Conservation (phyloP, 2,113 vertebrate species). For the Lagopus muta region DNA sequence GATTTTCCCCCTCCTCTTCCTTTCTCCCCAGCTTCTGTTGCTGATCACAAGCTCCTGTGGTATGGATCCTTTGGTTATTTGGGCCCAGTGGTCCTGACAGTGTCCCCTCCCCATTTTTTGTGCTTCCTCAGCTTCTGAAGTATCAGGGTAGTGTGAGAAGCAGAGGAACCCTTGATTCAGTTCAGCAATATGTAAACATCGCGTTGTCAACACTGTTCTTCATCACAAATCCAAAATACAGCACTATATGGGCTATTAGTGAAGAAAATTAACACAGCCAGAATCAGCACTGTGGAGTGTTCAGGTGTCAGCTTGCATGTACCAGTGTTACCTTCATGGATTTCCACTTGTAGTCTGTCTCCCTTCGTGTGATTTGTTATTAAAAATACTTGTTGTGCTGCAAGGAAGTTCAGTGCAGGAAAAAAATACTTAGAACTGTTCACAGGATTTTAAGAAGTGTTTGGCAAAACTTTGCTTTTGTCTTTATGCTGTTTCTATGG, state of each 20-base stretch:
- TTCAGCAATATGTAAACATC: background rate
- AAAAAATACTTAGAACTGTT: too few species aligned
- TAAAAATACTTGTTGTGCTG: background rate
- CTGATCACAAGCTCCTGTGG: too few species aligned
- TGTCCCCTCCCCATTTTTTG: background rate
- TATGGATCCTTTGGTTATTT: background rate
- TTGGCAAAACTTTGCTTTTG: background rate
- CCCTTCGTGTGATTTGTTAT: accelerated
- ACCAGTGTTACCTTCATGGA: background rate
- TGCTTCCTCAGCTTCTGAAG: background rate
- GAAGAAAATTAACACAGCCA: background rate
- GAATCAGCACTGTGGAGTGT: background rate
- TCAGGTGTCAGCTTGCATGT: background rate
- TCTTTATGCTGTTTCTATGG: background rate
- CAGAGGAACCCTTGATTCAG: background rate
- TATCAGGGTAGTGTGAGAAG: background rate
- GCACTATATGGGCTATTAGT: background rate
- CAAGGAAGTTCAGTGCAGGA: background rate
- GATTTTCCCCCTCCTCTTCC: background rate
- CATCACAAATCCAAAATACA: background rate
- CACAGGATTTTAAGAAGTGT: background rate
- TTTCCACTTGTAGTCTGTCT: background rate
- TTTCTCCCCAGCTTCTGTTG: background rate
- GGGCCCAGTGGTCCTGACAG: background rate
- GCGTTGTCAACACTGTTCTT: too few species aligned